These are phyloP conservation scores for Rhadina sibilatrix DNA, from an alignment of 2,113 vertebrate genomes.

Conservation along the genomic window DNA sequence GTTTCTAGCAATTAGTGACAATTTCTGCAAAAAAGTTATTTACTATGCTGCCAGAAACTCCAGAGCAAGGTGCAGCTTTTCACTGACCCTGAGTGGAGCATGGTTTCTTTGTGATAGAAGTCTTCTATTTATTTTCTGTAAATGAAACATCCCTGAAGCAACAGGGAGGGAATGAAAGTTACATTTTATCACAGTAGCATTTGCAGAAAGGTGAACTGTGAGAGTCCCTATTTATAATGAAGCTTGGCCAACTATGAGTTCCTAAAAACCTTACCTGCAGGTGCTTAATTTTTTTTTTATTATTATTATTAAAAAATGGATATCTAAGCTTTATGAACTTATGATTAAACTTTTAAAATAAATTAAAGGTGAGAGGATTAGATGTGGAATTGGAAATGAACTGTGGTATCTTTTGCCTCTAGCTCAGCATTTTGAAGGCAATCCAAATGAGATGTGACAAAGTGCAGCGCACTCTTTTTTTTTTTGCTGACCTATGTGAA, in stretches of 20 bases:
- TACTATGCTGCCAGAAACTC: background rate
- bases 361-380: constrained; percentile 60
- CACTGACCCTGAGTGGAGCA: background rate
- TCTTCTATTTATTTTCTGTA: constrained; percentile 51
- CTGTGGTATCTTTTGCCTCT: constrained; percentile 51
- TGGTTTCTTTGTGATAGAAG: constrained; percentile 2
- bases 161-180: constrained; percentile 17
- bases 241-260: background rate
- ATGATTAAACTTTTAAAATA: constrained; percentile 67
- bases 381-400: constrained; percentile 50
- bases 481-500: constrained; percentile 24
- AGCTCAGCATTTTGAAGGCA: constrained; percentile 60
- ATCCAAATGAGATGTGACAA: constrained; percentile 65
- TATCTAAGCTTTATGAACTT: constrained; percentile 54
- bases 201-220: constrained; percentile 19
- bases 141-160: constrained; percentile 60
- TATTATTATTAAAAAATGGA: constrained; percentile 45
- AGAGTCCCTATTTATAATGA: constrained; percentile 6
- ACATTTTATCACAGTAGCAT: constrained; percentile 36
- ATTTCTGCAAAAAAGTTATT: constrained; percentile 30
- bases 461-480: background rate
- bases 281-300: constrained; percentile 31
- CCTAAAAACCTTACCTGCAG: constrained; percentile 48
- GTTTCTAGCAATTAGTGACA: background rate
- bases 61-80: background rate